A percentile compares a stretch with the other conserved stretches of the same genome.
Conservation (phyloP, 1,140 invertebrate species). For the Gonioctena quinquepunctata region DNA sequence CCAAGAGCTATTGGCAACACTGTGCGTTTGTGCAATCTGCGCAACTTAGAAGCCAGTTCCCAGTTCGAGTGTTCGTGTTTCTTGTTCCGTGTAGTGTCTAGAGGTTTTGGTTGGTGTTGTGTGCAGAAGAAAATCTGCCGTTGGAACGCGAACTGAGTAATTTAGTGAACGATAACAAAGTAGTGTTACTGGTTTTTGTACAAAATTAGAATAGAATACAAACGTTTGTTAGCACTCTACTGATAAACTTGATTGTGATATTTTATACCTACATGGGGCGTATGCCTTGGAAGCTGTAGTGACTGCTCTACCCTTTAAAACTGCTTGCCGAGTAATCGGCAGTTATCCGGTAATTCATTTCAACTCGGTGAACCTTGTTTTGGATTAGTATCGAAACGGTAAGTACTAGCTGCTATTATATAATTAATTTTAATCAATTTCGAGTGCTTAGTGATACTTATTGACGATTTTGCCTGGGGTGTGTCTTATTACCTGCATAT, state of each 20-base stretch:
- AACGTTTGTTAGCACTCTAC: not conserved
- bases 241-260: constrained; percentile 10
- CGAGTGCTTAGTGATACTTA: not conserved
- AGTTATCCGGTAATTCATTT: constrained; percentile 19
- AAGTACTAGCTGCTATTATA: constrained; percentile 16
- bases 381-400: constrained; percentile 29
- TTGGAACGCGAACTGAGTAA: constrained; percentile 35
- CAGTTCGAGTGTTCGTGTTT: constrained; percentile 8
- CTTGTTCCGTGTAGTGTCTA: constrained; percentile 20
- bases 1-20: too few relatives aligned
- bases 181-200: constrained; percentile 20
- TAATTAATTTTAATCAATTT: not conserved
- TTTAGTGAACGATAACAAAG: constrained; percentile 25
- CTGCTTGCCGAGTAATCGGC: constrained; percentile 1
- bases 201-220: constrained; percentile 1
- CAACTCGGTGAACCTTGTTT: not conserved
- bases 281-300: constrained; percentile 41
- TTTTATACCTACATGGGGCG: constrained; percentile 38
- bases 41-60: not conserved
- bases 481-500: constrained; percentile 37
- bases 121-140: constrained; percentile 26
- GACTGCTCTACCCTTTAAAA: constrained; percentile 20
- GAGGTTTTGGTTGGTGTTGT: constrained; percentile 2
- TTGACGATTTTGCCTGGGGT: constrained; percentile 31
- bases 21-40: not conserved